These are phyloP conservation scores for Platorchestia sp. DNA, from an alignment of 1,140 invertebrate species.

Conservation along the genomic window DNA sequence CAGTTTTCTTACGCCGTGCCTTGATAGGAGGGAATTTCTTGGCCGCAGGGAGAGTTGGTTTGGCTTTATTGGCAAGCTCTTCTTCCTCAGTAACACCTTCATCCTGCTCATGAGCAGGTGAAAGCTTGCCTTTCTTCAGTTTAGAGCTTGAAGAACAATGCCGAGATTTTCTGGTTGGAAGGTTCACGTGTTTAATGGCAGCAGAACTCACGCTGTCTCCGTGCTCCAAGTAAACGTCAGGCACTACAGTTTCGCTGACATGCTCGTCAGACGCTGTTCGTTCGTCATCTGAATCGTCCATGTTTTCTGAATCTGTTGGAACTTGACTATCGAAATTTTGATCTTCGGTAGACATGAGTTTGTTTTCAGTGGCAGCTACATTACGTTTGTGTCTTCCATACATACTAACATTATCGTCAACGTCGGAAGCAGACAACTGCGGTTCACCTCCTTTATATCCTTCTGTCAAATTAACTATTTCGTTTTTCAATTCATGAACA, in stretches of 20 bases:
- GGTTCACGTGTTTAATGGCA: not conserved
- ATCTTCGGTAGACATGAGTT: not conserved
- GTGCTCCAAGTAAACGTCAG: not conserved
- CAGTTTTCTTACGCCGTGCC: not conserved
- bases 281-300: conserved; percentile 56
- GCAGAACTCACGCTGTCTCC: not conserved
- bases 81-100: conserved; percentile 29
- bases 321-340: not conserved
- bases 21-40: not conserved
- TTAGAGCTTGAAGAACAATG: not conserved
- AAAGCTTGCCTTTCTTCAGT: not conserved
- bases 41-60: not conserved
- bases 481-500: conserved; percentile 44
- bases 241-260: not conserved
- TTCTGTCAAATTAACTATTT: conserved; percentile 19
- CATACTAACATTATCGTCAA: not conserved
- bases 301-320: conserved; percentile 47
- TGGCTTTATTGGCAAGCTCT: not conserved
- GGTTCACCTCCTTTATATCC: conserved; percentile 2
- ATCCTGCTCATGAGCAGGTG: not conserved
- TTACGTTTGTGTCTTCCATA: conserved; percentile 34
- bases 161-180: conserved; percentile 1
- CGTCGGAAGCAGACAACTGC: not conserved
- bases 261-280: not conserved
- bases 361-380: not conserved